phyloP scores from a whole-genome alignment of 2,888 invertebrate genomes.

The Platycheirus albimanus region DNA sequence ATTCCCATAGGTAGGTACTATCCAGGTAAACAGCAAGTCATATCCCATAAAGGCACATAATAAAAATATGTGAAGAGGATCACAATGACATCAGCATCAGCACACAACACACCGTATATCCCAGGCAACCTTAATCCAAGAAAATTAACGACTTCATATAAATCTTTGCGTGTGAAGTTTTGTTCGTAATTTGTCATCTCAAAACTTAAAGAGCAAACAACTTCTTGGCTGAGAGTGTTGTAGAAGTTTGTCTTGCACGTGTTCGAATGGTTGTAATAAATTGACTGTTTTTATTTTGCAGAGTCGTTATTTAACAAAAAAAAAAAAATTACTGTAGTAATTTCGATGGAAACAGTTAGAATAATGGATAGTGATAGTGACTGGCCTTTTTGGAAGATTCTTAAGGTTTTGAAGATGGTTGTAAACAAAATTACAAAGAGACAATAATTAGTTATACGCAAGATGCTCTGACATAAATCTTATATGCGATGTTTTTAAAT shows the following conservation, averaged over 20 bases:
- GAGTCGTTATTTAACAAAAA: background rate
- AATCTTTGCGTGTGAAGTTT: slow-evolving; percentile 57
- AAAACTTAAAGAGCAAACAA: slow-evolving; percentile 5
- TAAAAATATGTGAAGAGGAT: background rate
- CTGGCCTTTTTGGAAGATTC: too few species aligned
- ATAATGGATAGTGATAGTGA: background rate
- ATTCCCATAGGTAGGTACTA: background rate
- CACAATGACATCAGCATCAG: slow-evolving; percentile 1
- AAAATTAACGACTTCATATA: slow-evolving; percentile 52
- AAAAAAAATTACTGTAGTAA: background rate
- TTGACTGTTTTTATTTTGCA: background rate
- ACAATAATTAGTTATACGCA: too few species aligned
- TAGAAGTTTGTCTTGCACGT: background rate
- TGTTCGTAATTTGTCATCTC: slow-evolving; percentile 52
- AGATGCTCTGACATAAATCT: too few species aligned
- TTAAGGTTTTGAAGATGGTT: too few species aligned
- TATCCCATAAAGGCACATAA: background rate
- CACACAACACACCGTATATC: background rate
- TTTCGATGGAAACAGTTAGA: background rate
- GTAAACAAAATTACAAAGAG: too few species aligned
- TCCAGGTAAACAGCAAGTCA: background rate
- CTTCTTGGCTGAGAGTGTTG: background rate
- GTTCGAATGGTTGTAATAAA: background rate
- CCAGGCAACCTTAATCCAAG: slow-evolving; percentile 62
- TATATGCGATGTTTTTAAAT: too few species aligned